phyloP scores from a whole-genome alignment of 1,140 invertebrate genomes.

The Trichoplusia ni region DNA sequence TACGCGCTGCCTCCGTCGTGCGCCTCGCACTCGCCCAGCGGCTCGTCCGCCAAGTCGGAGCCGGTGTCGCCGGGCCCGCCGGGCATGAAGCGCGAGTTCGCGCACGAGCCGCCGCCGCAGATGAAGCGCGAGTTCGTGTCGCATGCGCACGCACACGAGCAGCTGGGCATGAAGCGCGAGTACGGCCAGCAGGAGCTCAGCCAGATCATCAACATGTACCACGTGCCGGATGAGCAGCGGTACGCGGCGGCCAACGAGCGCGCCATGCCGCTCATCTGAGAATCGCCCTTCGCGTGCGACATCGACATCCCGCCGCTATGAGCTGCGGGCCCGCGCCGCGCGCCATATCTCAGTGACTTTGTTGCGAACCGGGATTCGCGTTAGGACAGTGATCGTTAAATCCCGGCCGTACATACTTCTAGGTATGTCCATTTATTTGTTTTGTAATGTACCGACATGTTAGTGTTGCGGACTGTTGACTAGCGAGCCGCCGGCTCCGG shows the following conservation, averaged over 20 bases:
- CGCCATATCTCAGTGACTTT: conserved; percentile 59
- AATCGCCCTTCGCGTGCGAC: conserved; percentile 81
- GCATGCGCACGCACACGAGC: conserved; percentile 86
- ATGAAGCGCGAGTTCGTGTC: conserved; percentile 89
- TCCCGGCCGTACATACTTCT: conserved; percentile 70
- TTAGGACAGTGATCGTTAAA: conserved; percentile 71
- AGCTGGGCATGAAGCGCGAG: conserved; percentile 86
- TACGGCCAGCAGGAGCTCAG: conserved; percentile 84
- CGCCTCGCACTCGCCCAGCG: conserved; percentile 89
- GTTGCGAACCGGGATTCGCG: conserved; percentile 52
- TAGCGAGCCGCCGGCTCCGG: conserved; percentile 51
- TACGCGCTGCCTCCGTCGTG: conserved; percentile 85
- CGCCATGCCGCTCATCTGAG: conserved; percentile 81
- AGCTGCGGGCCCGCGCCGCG: conserved; percentile 66
- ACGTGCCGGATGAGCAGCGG: conserved; percentile 82
- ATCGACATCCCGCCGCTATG: conserved; percentile 82
- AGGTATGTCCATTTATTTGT: conserved; percentile 79
- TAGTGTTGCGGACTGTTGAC: conserved; percentile 72
- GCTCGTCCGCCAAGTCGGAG: conserved; percentile 92
- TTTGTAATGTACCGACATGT: conserved; percentile 67
- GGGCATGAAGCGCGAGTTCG: conserved; percentile 86
- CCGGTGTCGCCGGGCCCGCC: conserved; percentile 88
- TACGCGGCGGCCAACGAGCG: conserved; percentile 78
- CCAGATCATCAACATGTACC: conserved; percentile 85
- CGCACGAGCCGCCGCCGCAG: conserved; percentile 85